Evolutionary conservation across 2,888 invertebrate genomes (phyloP), one percentile per base, ranked within the genome.

Genomic region (Carabus problematicus): DNA sequence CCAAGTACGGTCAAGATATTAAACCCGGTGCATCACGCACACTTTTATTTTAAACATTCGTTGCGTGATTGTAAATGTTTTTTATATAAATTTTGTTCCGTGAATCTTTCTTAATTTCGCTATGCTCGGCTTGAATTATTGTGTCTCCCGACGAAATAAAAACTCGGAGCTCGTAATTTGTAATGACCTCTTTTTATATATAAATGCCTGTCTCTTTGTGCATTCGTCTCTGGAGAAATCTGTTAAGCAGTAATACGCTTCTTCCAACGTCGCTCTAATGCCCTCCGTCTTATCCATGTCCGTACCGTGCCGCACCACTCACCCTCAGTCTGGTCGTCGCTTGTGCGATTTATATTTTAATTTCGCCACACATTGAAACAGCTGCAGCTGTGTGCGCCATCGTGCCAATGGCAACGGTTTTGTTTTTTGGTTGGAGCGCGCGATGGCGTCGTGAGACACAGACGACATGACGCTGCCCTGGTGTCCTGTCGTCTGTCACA

Each of bases 91-190:
- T 67, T 42, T 60, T 67, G 29, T 60, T 29, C 67, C 29, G 40
- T 40, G 67, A 52, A 58, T 52, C 60, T 67, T 59, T 67, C 67
- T 67, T 67, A 67, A 67, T 67, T 67, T 60, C 67, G 42, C 45
- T 52, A 60, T 60, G 54, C 43, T 43, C 39, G 52, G 39, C 60
- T 67, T 60, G 60, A 60, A 60, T 52, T 59, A 67, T 67, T 67
- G 58, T 58, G 71, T 49, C 70, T 61, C 64, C 70, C 67, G 72
- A 70, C 71, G 73, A 72, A 72, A 70, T 72, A 74, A 75, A 75
- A 75, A 75, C 71, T 74, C 72, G 64, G 62, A 63, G 70, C 69
- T 72, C 73, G 72, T 75, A 75, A 75, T 73, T 72, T 73, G 73
- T 72, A 72, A 74, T 74, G 74, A 73, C 66, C 64, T 70, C 29